Conservation (phyloP, 2,113 vertebrate genomes). For the Procavia capensis region DNA sequence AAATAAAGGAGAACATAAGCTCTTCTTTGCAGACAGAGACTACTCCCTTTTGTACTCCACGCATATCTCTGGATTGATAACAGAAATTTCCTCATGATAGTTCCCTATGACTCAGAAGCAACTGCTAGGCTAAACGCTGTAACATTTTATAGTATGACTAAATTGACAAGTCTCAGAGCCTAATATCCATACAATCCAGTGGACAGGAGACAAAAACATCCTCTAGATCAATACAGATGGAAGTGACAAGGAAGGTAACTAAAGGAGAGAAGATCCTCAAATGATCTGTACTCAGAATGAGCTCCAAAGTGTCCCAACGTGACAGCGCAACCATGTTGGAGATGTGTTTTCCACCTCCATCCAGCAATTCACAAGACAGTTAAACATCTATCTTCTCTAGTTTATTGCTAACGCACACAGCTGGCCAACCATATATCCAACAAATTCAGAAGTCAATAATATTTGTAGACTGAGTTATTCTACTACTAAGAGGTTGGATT, state of each 20-base stretch:
- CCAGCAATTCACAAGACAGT: slow-evolving; percentile 8
- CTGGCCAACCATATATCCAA: slow-evolving; percentile 42
- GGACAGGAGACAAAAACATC: not conserved
- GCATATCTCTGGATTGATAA: not conserved
- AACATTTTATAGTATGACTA: slow-evolving; percentile 63
- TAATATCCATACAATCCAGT: slow-evolving; percentile 28
- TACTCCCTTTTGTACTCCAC: slow-evolving; percentile 5
- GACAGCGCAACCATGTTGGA: slow-evolving; percentile 10
- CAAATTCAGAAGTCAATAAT: slow-evolving; percentile 5
- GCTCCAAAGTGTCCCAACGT: not conserved
- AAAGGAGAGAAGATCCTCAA: slow-evolving; percentile 63
- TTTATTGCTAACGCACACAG: slow-evolving; percentile 44
- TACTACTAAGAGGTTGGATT: slow-evolving; percentile 38
- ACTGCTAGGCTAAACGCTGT: slow-evolving; percentile 44
- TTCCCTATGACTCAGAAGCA: slow-evolving; percentile 6
- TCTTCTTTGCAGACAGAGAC: not conserved
- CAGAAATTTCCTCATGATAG: slow-evolving; percentile 1
- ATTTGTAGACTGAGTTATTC: slow-evolving; percentile 52
- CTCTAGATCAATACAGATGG: slow-evolving; percentile 47
- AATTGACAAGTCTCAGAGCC: slow-evolving; percentile 46
- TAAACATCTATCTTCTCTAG: not conserved
- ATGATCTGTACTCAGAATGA: slow-evolving; percentile 24
- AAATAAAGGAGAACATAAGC: not conserved
- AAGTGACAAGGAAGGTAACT: slow-evolving; percentile 12
- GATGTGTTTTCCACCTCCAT: not conserved